Evolutionary conservation across 2,888 invertebrate genomes (phyloP), one percentile per base, ranked within the genome.

Genomic region (Pammene aurita): DNA sequence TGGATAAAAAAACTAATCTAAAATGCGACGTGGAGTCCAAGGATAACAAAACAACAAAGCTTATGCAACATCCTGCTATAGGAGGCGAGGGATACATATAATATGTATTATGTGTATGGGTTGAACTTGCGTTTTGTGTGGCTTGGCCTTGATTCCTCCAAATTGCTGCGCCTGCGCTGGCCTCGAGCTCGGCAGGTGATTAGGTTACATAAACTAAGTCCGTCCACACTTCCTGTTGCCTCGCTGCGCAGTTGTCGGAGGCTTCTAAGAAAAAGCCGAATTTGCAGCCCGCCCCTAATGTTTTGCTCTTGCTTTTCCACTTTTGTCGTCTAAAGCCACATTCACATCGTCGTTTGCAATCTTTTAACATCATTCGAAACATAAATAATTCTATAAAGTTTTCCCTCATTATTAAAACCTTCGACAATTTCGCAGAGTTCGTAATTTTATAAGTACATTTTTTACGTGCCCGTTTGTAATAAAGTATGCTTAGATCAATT

Each of bases 1-100:
- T 79, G 74, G 79, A 86, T 84, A 90, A 92, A 50, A 90, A 91
- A 91, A 89, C 85, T 87, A 88, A 90, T 90, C 84, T 86, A 84
- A 89, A 89, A 90, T 90, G 85, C 90, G 86, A 85, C 82, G 87
- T 82, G 80, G 85, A 78, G 81, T 84, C 80, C 81, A 74, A 81
- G 85, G 84, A 88, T 88, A 90, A 92, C 87, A 90, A 90, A 90
- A 89, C 90, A 87, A 89, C 88, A 85, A 87, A 86, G 86, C 87
- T 92, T 92, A 92, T 92, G 91, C 91, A 92, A 92, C 89, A 92
- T 91, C 91, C 92, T 91, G 91, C 86, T 87, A 76, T 84, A 81
- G 80, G 80, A 81, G 80, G 81, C 77, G 79, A 77, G 88, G 87
- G 87, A 87, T 88, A 83, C 86, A 83, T 86, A 84, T 86, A 78